phyloP scores from a whole-genome alignment of 2,797 vertebrate species.

The Myotis planiceps region DNA sequence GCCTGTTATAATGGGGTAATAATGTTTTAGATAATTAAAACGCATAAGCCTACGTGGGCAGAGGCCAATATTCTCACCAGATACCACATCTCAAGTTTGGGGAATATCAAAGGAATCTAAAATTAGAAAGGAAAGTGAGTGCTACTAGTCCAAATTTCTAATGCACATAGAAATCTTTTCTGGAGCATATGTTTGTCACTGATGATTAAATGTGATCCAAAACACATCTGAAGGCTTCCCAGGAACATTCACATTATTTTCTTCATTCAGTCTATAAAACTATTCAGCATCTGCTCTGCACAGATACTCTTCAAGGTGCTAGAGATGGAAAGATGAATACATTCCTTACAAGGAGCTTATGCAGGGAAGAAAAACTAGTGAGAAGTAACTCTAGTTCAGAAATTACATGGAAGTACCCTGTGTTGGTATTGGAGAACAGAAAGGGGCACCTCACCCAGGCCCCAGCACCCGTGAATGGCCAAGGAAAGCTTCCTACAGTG shows the following conservation, averaged over 20 bases:
- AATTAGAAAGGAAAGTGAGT: neutral
- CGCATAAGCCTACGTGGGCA: neutral
- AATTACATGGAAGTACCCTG: neutral
- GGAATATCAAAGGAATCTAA: neutral
- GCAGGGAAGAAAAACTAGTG: neutral
- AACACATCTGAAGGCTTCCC: neutral
- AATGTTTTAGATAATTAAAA: neutral
- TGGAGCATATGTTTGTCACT: neutral
- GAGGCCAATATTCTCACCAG: neutral
- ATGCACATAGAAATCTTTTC: neutral
- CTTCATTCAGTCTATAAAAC: neutral
- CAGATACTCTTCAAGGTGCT: neutral
- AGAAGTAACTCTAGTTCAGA: neutral
- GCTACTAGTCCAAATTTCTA: neutral
- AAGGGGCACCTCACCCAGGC: neutral
- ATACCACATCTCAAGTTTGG: neutral
- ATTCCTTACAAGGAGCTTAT: neutral
- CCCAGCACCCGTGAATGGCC: neutral
- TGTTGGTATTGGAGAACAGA: neutral
- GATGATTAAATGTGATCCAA: slow-evolving; percentile 10
- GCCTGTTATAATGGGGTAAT: neutral
- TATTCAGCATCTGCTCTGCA: neutral
- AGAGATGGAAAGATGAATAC: neutral
- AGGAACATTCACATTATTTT: neutral
- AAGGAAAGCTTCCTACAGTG: neutral